Evolutionary conservation across 2,113 vertebrate genomes (phyloP).

Genomic region (Xenus cinereus): DNA sequence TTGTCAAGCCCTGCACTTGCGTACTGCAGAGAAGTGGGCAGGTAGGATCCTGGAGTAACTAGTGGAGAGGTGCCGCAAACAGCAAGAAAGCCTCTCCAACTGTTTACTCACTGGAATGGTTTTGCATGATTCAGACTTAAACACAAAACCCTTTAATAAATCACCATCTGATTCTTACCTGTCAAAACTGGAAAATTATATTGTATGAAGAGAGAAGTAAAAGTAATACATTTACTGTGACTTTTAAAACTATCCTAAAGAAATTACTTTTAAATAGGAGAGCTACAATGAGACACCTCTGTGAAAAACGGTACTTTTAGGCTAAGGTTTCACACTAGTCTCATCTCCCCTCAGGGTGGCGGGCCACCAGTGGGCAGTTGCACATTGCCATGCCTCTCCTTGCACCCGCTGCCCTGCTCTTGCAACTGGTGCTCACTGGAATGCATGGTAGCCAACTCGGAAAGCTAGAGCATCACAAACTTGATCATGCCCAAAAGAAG

Average conservation of each 20-base stretch:
- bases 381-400: rapidly evolving
- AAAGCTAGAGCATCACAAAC: not conserved
- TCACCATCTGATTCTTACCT: not conserved
- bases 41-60: not conserved
- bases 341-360: not conserved
- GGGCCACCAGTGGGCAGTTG: not conserved
- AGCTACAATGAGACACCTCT: not conserved
- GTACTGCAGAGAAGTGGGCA: not conserved
- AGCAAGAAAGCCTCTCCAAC: not conserved
- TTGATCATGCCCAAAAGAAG: not conserved
- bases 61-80: not conserved
- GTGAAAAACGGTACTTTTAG: rapidly evolving
- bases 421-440: not conserved
- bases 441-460: rapidly evolving
- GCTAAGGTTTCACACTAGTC: not conserved
- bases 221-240: not conserved
- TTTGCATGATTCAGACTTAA: not conserved
- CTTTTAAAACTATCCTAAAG: not conserved
- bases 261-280: not conserved
- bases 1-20: not conserved
- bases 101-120: not conserved
- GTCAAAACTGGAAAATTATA: not conserved
- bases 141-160: not conserved
- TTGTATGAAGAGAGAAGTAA: not conserved
- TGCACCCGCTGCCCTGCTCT: not conserved